phyloP scores from a whole-genome alignment of 2,888 invertebrate genomes.

The Rhamphomyia laevipes region DNA sequence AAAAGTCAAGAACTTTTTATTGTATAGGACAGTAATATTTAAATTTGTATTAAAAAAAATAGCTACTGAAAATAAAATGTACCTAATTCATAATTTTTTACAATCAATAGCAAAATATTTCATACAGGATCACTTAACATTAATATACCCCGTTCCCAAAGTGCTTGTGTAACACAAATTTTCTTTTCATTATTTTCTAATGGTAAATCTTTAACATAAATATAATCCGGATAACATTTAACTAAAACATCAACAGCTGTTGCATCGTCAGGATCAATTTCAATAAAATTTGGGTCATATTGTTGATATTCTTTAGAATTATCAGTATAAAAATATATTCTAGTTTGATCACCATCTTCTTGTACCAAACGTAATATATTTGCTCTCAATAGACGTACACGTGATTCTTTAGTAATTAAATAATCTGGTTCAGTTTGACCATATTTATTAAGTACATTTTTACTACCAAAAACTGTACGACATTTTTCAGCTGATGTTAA shows the following conservation, averaged over 20 bases:
- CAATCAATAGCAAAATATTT: no score
- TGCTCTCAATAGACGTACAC: constrained; percentile 47
- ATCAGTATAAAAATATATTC: constrained; percentile 70
- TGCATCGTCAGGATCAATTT: constrained; percentile 55
- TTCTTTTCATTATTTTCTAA: constrained; percentile 50
- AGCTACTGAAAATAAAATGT: no score
- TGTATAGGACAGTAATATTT: no score
- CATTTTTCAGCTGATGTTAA: constrained; percentile 52
- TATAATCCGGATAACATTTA: constrained; percentile 63
- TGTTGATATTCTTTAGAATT: constrained; percentile 80
- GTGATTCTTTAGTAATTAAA: constrained; percentile 39
- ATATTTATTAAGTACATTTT: constrained; percentile 50
- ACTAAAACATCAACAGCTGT: constrained; percentile 61
- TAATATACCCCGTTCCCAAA: constrained; percentile 76
- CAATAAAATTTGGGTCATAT: constrained; percentile 62
- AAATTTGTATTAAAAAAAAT: no score
- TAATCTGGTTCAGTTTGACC: constrained; percentile 37
- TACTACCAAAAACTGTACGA: constrained; percentile 60
- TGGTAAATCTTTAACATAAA: constrained; percentile 59
- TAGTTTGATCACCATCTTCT: constrained; percentile 48
- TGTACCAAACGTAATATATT: constrained; percentile 46
- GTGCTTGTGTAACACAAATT: constrained; percentile 52
- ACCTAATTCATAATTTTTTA: no score
- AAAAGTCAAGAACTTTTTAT: no score
- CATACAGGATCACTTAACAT: constrained; percentile 41